phyloP scores from a whole-genome alignment of 2,113 vertebrate species.

The Pygoscelis adeliae region DNA sequence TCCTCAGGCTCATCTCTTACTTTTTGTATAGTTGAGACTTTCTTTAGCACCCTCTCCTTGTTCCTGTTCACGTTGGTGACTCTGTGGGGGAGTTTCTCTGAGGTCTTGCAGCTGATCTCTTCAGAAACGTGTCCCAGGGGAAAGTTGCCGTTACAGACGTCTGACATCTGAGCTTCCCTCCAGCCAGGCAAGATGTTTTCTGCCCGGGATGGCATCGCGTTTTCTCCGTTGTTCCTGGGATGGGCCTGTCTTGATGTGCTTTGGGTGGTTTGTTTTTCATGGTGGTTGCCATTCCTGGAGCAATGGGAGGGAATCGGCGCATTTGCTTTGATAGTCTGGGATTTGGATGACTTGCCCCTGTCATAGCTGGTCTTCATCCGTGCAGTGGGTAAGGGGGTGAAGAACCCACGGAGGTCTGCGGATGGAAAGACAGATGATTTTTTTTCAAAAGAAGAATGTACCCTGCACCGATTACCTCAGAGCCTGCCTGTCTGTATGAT shows the following conservation, averaged over 20 bases:
- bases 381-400: neutral
- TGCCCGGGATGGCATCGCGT: fast-evolving
- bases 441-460: neutral
- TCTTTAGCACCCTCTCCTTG: neutral
- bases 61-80: neutral
- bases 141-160: neutral
- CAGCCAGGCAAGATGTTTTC: neutral
- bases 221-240: neutral
- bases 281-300: neutral
- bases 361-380: neutral
- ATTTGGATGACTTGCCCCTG: neutral
- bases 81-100: neutral
- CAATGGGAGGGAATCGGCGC: neutral
- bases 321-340: neutral
- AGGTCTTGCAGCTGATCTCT: neutral
- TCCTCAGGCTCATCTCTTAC: neutral
- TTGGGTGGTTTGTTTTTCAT: neutral
- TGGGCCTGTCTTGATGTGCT: neutral
- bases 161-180: neutral
- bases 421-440: neutral
- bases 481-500: neutral
- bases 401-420: neutral
- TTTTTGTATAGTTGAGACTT: neutral
- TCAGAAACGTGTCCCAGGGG: neutral
- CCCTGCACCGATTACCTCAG: neutral